Evolutionary conservation across 1,140 invertebrate genomes (phyloP).

Genomic region (Piezodorus guildinii): DNA sequence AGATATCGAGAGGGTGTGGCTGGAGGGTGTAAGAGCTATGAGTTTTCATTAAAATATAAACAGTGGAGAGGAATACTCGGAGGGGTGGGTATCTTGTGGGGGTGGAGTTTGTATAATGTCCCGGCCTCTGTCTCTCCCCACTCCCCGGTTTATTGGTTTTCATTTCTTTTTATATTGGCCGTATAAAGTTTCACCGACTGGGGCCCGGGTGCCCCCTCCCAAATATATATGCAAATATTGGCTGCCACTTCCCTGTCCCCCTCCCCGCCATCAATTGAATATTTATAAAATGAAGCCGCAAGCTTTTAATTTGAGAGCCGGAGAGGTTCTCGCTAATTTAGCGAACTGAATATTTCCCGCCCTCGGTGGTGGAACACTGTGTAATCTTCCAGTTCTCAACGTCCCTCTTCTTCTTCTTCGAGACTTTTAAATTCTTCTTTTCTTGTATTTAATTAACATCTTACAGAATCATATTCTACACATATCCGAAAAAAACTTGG

Average conservation of each 20-base stretch:
- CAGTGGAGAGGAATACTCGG: neutral
- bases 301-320: neutral
- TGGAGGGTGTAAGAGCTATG: conserved; percentile 1
- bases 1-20: conserved; percentile 1
- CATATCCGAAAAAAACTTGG: no score
- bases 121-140: neutral
- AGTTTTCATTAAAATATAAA: conserved; percentile 17
- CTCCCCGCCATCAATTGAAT: conserved; percentile 2
- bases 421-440: no score
- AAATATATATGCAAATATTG: conserved; percentile 18
- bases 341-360: no score
- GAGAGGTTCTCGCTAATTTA: neutral
- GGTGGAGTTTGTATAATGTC: conserved; percentile 7
- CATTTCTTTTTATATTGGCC: conserved; percentile 19
- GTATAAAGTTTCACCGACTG: conserved; percentile 8
- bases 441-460: no score
- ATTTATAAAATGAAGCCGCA: conserved; percentile 16
- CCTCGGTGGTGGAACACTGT: no score
- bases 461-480: no score
- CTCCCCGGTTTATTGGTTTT: conserved; percentile 15
- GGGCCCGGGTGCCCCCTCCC: neutral
- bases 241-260: neutral
- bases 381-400: no score
- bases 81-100: neutral
- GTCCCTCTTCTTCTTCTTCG: no score